Conservation (phyloP, 2,888 invertebrate genomes). For the Aleiodes leptofemur region DNA sequence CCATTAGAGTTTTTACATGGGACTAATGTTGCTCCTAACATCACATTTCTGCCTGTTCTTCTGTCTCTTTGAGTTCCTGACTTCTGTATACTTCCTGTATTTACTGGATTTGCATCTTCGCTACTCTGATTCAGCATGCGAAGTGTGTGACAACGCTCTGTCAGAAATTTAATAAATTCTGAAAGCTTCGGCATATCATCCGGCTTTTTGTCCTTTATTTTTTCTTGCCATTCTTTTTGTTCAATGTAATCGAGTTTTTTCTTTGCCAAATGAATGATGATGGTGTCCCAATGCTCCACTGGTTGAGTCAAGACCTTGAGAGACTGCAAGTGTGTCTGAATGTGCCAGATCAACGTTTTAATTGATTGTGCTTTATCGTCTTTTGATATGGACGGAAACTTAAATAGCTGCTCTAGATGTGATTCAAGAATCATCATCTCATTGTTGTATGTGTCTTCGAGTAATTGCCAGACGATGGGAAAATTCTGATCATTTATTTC, state of each 20-base stretch:
- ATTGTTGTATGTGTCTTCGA: conserved; percentile 54
- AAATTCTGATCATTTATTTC: background rate
- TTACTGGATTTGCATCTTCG: background rate
- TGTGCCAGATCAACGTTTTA: conserved; percentile 51
- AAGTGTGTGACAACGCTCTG: conserved; percentile 45
- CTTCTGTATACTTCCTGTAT: conserved; percentile 31
- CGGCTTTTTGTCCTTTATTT: conserved; percentile 43
- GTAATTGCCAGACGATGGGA: conserved; percentile 37
- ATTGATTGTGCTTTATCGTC: conserved; percentile 47
- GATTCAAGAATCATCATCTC: conserved; percentile 53
- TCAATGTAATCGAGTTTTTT: conserved; percentile 57
- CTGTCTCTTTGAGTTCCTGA: too few relatives aligned
- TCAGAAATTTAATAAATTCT: conserved; percentile 51
- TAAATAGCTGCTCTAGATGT: conserved; percentile 51
- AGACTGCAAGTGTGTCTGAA: conserved; percentile 47
- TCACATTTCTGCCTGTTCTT: too few relatives aligned
- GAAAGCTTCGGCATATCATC: conserved; percentile 50
- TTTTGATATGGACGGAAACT: conserved; percentile 45
- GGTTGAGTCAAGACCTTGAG: conserved; percentile 56
- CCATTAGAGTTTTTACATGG: too few relatives aligned
- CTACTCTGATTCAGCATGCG: conserved; percentile 41
- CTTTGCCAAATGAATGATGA: conserved; percentile 57
- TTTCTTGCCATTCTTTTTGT: conserved; percentile 56
- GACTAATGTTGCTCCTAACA: too few relatives aligned
- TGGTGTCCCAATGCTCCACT: conserved; percentile 57